A percentile compares a stretch with the other conserved stretches of the same genome.
Evolutionary conservation across 2,888 invertebrate species (phyloP).

Genomic region (Euzophera pinguis): DNA sequence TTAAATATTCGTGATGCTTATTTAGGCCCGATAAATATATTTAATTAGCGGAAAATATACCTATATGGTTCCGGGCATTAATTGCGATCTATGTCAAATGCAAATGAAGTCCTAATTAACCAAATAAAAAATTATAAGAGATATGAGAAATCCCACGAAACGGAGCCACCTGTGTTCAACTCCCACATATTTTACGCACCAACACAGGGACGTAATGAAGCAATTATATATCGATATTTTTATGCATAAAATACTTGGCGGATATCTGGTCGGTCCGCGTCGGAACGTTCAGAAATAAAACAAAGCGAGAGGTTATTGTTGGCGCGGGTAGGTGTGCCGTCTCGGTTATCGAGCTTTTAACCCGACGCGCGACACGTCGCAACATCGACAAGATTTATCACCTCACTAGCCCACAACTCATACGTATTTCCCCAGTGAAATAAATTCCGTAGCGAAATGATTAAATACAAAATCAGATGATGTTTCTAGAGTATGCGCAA

Average conservation of each 20-base stretch:
- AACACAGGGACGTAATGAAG: conserved; percentile 79
- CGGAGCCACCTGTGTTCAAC: conserved; percentile 63
- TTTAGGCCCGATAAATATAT: background rate
- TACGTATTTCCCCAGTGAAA: conserved; percentile 71
- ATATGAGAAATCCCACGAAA: conserved; percentile 24
- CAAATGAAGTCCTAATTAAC: conserved; percentile 37
- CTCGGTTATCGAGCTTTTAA: conserved; percentile 79
- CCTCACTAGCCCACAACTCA: conserved; percentile 75
- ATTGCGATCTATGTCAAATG: conserved; percentile 24
- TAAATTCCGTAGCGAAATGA: conserved; percentile 68
- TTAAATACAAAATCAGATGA: conserved; percentile 43
- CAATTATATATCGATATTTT: conserved; percentile 81
- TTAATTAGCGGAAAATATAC: conserved; percentile 1
- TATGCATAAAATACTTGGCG: conserved; percentile 78
- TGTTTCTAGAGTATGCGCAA: conserved; percentile 25
- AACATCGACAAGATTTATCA: conserved; percentile 75
- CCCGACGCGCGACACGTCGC: conserved; percentile 75
- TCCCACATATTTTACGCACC: conserved; percentile 79
- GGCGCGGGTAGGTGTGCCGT: conserved; percentile 71
- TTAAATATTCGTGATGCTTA: background rate
- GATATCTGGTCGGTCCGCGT: conserved; percentile 65
- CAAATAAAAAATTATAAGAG: conserved; percentile 30
- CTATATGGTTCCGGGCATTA: conserved; percentile 7
- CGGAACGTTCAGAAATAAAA: conserved; percentile 69
- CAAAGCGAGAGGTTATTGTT: conserved; percentile 75